These are phyloP conservation scores for Pygoscelis adeliae DNA, from an alignment of 2,113 vertebrate genomes.

Conservation along the genomic window DNA sequence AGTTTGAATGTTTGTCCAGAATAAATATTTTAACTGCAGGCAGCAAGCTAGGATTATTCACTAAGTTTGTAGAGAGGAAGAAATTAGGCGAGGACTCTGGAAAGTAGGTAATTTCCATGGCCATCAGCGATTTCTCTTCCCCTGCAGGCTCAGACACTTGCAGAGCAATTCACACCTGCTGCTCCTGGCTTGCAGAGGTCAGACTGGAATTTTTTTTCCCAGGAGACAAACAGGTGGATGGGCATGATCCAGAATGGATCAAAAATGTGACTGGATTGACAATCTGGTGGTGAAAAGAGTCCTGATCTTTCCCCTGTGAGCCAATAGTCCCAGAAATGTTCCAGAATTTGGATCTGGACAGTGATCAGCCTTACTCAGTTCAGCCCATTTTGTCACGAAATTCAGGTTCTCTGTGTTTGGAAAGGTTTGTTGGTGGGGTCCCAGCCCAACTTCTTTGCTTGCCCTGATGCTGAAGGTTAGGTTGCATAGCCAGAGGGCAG, in stretches of 20 bases:
- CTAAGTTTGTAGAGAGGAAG: background rate
- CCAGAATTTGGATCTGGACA: background rate
- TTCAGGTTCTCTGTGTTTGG: background rate
- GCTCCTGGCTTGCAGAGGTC: background rate
- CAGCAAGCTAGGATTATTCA: background rate
- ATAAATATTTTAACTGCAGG: background rate
- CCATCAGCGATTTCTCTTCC: background rate
- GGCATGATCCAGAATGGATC: background rate
- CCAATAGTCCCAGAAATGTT: background rate
- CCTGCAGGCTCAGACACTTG: background rate
- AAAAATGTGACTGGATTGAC: background rate
- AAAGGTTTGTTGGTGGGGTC: too few species aligned
- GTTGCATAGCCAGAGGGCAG: accelerated
- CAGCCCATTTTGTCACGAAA: background rate
- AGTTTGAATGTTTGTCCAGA: background rate
- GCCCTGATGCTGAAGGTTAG: background rate
- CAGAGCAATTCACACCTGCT: background rate
- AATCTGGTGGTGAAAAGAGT: background rate
- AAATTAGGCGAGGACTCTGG: background rate
- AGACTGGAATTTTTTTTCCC: background rate
- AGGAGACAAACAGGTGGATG: background rate
- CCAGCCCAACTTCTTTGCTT: background rate
- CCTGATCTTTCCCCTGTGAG: background rate
- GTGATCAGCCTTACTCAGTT: background rate
- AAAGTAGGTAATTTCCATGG: background rate